Evolutionary conservation across 2,888 invertebrate genomes (phyloP), one percentile per base, ranked within the genome.

Genomic region (Mesochorus sp.): DNA sequence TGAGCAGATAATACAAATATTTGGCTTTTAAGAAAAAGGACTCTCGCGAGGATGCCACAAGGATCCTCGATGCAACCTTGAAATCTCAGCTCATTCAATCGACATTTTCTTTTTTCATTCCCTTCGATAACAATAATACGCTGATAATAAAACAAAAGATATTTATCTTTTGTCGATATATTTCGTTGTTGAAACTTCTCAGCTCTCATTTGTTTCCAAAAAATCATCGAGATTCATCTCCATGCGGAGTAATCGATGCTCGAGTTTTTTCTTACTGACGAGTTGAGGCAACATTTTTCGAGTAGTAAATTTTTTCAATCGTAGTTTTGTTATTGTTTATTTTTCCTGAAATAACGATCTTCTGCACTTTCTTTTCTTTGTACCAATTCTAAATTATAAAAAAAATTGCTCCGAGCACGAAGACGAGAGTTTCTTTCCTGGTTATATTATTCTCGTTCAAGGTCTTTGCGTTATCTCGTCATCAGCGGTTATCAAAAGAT

Each of bases 61-160:
- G 37, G 34, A 47, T 53, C 34, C 34, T 55, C 61, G 55, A 19
- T 57, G 42, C 62, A 62, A 78, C 73, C 78, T 74, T 61, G 68
- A 73, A 66, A 78, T 74, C 59, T 34, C 64, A 67, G 64, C 78
- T 74, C 70, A 70, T 78, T 61, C 51, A 61, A 10, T 55, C 55
- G 12, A 55, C 55, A 44, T n/a, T n/a, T n/a, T n/a, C 44, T n/a
- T 44, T 37, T 39, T 28, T 10, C 31, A 1, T 14, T 44, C 19
- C 12, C 10, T 37, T n/a, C 2, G 34, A 37, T 37, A 4, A 14
- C 49, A 24, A 17, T 3, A 10, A n/a, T 2, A 5, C n/a, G n/a
- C n/a, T n/a, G n/a, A n/a, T n/a, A n/a, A n/a, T n/a, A n/a, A 2
- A 6, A 47, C 4, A 1, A 47, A 34, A n/a, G 21, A 1, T 34